A percentile compares a stretch with the other conserved stretches of the same genome.
Evolutionary conservation across 2,888 invertebrate genomes (phyloP).

Genomic region (Malthinus seriepunctatus): DNA sequence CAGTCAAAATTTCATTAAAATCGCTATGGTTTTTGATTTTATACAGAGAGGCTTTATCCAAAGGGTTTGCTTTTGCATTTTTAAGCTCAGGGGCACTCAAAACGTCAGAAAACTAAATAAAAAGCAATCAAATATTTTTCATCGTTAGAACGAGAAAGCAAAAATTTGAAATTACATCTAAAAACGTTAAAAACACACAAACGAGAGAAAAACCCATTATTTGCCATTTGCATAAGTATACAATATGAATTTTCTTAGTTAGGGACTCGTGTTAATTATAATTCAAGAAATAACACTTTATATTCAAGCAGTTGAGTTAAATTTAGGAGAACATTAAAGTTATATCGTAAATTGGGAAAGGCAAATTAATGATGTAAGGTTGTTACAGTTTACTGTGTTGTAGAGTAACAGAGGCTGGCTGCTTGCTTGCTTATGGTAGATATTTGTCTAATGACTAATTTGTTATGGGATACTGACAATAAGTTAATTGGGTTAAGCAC

Average conservation of each 20-base stretch:
- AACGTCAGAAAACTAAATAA: no score
- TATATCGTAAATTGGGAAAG: conserved; percentile 13
- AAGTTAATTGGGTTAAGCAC: background rate
- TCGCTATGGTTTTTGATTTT: no score
- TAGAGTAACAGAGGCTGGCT: background rate
- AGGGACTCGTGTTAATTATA: background rate
- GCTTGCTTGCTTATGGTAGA: background rate
- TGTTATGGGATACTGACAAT: background rate
- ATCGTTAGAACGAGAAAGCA: no score
- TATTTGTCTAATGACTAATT: conserved; percentile 1
- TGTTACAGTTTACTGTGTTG: background rate
- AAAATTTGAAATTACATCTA: no score
- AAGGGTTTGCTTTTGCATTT: no score
- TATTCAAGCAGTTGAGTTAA: conserved; percentile 2
- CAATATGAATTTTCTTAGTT: conserved; percentile 1
- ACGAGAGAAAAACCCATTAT: no score
- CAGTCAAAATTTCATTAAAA: no score
- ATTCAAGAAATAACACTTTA: background rate
- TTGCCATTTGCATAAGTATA: background rate
- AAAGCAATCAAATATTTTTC: no score
- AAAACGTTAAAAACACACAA: no score
- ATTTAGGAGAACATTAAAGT: conserved; percentile 11
- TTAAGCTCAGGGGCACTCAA: no score
- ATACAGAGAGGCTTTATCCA: no score
- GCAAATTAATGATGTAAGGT: conserved; percentile 8